Percentiles rank a stretch among this genome's conserved stretches.
Evolutionary conservation across 2,113 vertebrate genomes (phyloP).

Genomic region (Rhizomys pruinosus): DNA sequence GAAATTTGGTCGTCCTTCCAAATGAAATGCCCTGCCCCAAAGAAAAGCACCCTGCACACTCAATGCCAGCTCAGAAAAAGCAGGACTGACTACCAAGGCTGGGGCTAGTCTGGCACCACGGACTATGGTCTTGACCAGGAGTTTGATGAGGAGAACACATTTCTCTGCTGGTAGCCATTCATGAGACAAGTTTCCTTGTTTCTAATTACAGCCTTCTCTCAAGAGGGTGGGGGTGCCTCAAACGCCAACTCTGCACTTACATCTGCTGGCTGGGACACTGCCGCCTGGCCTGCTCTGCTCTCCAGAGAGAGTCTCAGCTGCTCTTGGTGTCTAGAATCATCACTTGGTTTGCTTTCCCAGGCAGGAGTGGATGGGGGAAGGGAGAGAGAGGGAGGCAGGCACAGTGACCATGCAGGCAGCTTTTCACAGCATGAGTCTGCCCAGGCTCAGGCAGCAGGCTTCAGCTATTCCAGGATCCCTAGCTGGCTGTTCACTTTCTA

Average conservation of each 20-base stretch:
- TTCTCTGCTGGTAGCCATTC: not conserved
- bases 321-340: not conserved
- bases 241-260: constrained; percentile 32
- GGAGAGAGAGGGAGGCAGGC: not conserved
- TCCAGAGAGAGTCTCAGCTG: constrained; percentile 63
- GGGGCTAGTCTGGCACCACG: not conserved
- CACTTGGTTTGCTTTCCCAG: not conserved
- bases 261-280: constrained; percentile 66
- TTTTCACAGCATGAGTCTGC: not conserved
- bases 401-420: not conserved
- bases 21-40: not conserved
- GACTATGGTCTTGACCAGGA: not conserved
- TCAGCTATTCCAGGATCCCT: not conserved
- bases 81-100: not conserved
- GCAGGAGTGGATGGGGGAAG: not conserved
- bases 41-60: not conserved
- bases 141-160: not conserved
- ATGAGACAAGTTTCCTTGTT: not conserved
- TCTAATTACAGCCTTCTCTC: constrained; percentile 64
- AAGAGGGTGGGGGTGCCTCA: not conserved
- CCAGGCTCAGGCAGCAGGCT: not conserved
- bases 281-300: constrained; percentile 54
- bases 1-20: not conserved
- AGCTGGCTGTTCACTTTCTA: constrained; percentile 80
- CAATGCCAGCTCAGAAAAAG: not conserved